Conservation (phyloP, 2,797 vertebrate species). For the Chiloscyllium punctatum region DNA sequence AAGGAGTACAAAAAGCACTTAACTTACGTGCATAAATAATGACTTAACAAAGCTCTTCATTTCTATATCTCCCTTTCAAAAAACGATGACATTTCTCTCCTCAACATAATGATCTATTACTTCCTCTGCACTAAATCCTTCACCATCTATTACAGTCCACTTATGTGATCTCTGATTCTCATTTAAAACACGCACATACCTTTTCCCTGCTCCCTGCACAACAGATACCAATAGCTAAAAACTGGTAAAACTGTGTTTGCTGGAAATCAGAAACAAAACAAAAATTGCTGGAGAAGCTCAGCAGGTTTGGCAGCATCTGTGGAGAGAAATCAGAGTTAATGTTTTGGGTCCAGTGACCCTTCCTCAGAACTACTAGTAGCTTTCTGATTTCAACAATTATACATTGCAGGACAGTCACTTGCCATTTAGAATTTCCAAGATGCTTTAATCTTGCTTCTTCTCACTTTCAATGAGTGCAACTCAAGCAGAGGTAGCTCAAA, state of each 20-base stretch:
- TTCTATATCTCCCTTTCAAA: not conserved
- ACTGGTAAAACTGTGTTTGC: no score
- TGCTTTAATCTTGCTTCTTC: not conserved
- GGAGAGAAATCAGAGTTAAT: no score
- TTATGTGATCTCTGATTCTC: not conserved
- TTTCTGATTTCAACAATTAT: not conserved
- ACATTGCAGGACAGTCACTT: not conserved
- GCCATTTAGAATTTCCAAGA: not conserved
- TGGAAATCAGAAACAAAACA: no score
- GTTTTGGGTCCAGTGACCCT: no score
- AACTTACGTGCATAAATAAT: not conserved
- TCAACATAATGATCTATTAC: not conserved
- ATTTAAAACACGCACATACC: not conserved
- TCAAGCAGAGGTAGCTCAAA: not conserved
- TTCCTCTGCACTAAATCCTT: not conserved
- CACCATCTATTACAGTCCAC: not conserved
- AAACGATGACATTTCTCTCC: not conserved
- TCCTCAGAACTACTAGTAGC: not conserved
- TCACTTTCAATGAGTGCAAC: not conserved
- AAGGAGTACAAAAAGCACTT: not conserved
- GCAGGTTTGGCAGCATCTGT: no score
- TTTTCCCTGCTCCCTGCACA: not conserved
- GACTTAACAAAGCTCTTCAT: not conserved
- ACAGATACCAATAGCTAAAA: no score
- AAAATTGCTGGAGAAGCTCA: no score